Evolutionary conservation across 2,797 vertebrate genomes (phyloP), one percentile per base, ranked within the genome.

Genomic region (Acanthurus lineatus): DNA sequence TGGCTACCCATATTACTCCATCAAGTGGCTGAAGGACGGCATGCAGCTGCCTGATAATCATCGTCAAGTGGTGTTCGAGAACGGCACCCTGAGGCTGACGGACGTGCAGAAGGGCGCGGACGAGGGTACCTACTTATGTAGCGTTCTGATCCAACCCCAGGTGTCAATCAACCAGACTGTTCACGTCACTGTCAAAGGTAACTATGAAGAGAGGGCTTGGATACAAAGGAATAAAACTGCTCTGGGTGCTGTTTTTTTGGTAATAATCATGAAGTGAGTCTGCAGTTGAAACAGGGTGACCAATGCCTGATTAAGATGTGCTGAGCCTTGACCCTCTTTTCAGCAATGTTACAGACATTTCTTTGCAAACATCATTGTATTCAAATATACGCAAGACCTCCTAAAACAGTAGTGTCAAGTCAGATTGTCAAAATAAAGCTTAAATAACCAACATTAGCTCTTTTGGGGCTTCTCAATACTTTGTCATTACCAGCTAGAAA

Each of bases 91-190:
- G 25, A 99, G 98, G 93, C 96, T 99, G 87, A 98, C 96, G 0
- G 98, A 99, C 0, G 98, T 99, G 53, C 98, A 99, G 95, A 99
- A 99, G 82, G 98, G 97, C 76, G 97, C 98, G 97, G 98, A 99
- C 0, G 98, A 99, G 79, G 98, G 98, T 0, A 97, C 98, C 58
- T 99, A 99, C 16, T 94, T 99, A 62, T 99, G 98, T 96, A 99
- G 97, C 0, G 98, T 99, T 77, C 97, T 99, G 77, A 98, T 99
- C 90, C 98, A 99, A 82, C 98, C 97, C 1, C 97, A 99, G 93
- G 96, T 98, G 40, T 99, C 97, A 92, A 99, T 99, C 95, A 98
- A 96, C 66, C 97, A 99, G 95, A 99, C 97, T 0, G 97, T 99
- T 89, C 96, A 98, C 0, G 96, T 99, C 92, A 97, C 97, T 0